These are phyloP conservation scores for Cotesia chilonis DNA, from an alignment of 1,140 invertebrate species.

Conservation along the genomic window DNA sequence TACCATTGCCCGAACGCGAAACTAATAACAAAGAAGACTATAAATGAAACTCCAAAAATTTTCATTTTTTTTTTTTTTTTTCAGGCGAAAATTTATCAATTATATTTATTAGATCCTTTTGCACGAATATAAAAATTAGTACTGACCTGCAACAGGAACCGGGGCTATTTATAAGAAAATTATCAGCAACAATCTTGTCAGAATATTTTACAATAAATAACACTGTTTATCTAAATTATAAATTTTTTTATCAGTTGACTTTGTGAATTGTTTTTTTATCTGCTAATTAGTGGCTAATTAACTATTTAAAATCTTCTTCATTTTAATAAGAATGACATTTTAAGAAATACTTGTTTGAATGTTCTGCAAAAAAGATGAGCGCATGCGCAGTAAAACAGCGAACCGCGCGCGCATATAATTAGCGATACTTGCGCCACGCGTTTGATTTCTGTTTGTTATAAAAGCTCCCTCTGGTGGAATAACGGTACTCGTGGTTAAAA, in stretches of 20 bases:
- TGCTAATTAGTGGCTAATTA: too few species aligned
- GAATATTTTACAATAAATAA: not conserved
- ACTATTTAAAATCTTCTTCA: too few species aligned
- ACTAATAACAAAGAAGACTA: not conserved
- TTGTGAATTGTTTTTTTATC: not conserved
- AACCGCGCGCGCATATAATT: too few species aligned
- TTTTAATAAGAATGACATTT: too few species aligned
- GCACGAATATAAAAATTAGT: not conserved
- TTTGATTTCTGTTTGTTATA: not conserved
- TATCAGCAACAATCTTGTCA: too few species aligned
- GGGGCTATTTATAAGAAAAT: too few species aligned
- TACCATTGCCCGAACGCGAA: not conserved
- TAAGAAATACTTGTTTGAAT: too few species aligned
- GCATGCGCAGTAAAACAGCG: not conserved
- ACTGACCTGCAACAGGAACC: too few species aligned
- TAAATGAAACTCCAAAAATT: not conserved
- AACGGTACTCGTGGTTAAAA: slow-evolving; percentile 22
- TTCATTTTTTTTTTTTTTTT: not conserved
- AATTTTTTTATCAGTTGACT: not conserved
- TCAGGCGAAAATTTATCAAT: not conserved
- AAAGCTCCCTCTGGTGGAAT: slow-evolving; percentile 24
- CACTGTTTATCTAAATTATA: not conserved
- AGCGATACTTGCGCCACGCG: slow-evolving; percentile 4
- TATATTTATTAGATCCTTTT: not conserved
- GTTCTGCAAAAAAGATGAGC: not conserved